Conservation (phyloP, 1,140 invertebrate genomes). For the Drosophila tsacasi region DNA sequence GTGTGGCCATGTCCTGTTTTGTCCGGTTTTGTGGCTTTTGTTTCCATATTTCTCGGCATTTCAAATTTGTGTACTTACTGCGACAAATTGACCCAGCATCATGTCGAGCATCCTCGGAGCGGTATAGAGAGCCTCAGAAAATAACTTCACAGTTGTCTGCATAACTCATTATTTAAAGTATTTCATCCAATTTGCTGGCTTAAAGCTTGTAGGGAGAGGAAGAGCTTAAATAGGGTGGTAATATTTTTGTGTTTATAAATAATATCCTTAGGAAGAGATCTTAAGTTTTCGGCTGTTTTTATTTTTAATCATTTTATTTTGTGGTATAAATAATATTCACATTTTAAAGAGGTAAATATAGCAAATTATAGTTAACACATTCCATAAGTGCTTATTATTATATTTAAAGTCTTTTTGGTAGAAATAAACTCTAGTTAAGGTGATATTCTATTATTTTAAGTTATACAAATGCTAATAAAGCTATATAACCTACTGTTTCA, state of each 20-base stretch:
- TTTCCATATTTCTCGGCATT: constrained; percentile 73
- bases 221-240: background rate
- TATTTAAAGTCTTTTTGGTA: no score
- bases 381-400: no score
- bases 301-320: no score
- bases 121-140: constrained; percentile 20
- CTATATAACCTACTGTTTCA: no score
- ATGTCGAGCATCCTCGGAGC: constrained; percentile 34
- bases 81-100: constrained; percentile 68
- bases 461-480: no score
- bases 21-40: constrained; percentile 59
- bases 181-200: constrained; percentile 41
- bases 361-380: no score
- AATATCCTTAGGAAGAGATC: background rate
- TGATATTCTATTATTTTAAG: no score
- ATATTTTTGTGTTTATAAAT: background rate
- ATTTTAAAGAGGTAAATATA: no score
- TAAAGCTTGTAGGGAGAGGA: background rate
- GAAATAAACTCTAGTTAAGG: no score
- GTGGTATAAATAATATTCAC: no score
- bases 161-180: constrained; percentile 58
- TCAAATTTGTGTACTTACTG: constrained; percentile 69
- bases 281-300: no score
- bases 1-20: constrained; percentile 67
- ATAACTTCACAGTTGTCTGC: constrained; percentile 53